Evolutionary conservation across 2,797 vertebrate species (phyloP).

Genomic region (Poliocrania exsul): DNA sequence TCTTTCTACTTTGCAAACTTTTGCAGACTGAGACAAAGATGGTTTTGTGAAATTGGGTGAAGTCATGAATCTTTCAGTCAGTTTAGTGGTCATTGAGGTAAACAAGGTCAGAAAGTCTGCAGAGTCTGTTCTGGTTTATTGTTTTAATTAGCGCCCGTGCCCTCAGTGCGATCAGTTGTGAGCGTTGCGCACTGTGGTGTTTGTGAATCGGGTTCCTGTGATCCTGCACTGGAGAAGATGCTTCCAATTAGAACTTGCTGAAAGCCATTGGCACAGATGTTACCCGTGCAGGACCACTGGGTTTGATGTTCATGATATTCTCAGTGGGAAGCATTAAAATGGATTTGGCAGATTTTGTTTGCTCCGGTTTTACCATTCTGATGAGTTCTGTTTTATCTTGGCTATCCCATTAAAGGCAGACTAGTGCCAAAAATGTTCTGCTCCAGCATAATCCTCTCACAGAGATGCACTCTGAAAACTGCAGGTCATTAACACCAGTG

Average conservation of each 20-base stretch:
- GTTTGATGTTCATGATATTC: background rate
- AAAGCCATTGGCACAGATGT: background rate
- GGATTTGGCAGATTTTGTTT: background rate
- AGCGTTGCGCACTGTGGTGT: accelerated
- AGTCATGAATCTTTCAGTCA: background rate
- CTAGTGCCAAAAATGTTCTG: background rate
- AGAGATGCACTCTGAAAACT: background rate
- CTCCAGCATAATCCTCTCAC: background rate
- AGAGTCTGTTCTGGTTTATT: background rate
- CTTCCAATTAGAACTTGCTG: background rate
- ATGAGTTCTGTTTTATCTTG: background rate
- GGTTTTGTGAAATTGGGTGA: background rate
- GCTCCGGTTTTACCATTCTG: background rate
- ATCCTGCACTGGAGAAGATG: accelerated
- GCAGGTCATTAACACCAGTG: background rate
- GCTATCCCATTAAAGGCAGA: background rate
- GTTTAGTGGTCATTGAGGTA: background rate
- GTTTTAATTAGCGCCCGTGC: background rate
- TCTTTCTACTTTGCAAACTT: background rate
- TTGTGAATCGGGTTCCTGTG: background rate
- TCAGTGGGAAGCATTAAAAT: background rate
- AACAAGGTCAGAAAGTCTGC: background rate
- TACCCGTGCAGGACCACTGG: background rate
- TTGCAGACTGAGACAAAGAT: background rate
- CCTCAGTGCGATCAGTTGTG: accelerated